Conservation (phyloP, 1,140 invertebrate species). For the Nephila pilipes region DNA sequence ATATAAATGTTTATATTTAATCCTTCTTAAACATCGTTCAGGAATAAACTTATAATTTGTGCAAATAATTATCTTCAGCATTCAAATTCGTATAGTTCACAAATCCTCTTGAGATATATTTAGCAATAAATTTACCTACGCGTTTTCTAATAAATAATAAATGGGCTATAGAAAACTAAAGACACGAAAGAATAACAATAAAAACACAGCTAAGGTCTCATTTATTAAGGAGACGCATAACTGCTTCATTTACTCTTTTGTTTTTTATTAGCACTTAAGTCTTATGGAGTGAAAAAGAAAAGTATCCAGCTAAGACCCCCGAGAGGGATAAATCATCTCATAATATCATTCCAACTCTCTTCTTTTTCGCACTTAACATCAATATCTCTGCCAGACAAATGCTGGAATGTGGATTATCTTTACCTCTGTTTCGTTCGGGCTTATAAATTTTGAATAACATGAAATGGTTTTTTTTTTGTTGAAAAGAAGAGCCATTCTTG, state of each 20-base stretch:
- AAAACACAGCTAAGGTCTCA: neutral
- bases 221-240: slow-evolving; percentile 22
- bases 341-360: slow-evolving; percentile 6
- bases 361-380: neutral
- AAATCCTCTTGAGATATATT: no score
- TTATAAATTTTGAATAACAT: neutral
- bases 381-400: slow-evolving; percentile 3
- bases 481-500: no score
- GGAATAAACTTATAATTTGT: no score
- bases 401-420: slow-evolving; percentile 3
- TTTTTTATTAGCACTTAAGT: neutral
- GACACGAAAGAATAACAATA: neutral
- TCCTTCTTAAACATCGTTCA: no score
- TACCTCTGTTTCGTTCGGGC: neutral
- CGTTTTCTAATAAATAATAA: neutral
- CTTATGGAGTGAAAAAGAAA: neutral
- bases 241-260: slow-evolving; percentile 20
- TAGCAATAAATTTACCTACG: neutral
- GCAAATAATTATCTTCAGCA: no score
- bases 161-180: neutral
- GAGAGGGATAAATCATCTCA: slow-evolving; percentile 16
- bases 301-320: neutral
- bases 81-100: no score
- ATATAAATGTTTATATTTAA: no score
- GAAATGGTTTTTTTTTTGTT: neutral